Percentiles rank a stretch among this genome's conserved stretches.
Conservation (phyloP, 2,113 vertebrate genomes). For the Haliaeetus leucogaster region DNA sequence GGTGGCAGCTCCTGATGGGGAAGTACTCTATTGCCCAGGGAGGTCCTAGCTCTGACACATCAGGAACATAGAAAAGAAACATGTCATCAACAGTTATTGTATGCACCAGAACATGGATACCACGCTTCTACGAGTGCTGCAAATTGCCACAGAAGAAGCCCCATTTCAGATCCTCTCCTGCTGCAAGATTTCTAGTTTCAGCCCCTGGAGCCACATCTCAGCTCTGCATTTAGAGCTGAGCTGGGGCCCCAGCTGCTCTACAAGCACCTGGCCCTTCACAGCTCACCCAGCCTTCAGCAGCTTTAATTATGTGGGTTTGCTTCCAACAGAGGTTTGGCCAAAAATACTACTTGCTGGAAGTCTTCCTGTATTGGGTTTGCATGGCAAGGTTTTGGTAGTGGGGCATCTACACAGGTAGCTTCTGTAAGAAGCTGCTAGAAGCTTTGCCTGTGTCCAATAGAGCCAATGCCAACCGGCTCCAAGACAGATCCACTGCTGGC, state of each 20-base stretch:
- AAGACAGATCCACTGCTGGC: too few relatives aligned
- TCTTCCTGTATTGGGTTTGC: not conserved
- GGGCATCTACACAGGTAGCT: too few relatives aligned
- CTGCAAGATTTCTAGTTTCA: not conserved
- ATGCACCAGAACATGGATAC: accelerated
- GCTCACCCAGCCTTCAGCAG: not conserved
- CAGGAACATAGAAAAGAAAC: not conserved
- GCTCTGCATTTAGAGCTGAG: not conserved
- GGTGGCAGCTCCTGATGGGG: slow-evolving; percentile 77
- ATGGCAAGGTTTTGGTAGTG: not conserved
- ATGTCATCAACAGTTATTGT: accelerated
- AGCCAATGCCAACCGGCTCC: too few relatives aligned
- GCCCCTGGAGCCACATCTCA: not conserved
- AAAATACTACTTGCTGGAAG: not conserved
- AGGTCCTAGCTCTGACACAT: not conserved
- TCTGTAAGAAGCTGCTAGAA: too few relatives aligned
- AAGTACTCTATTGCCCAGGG: slow-evolving; percentile 64
- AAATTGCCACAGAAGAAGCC: accelerated
- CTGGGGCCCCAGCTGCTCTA: not conserved
- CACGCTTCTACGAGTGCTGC: accelerated
- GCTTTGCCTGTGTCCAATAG: too few relatives aligned
- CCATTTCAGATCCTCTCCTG: not conserved
- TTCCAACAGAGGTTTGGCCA: not conserved
- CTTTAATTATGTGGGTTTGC: not conserved
- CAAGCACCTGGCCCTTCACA: not conserved